Evolutionary conservation across 2,888 invertebrate genomes (phyloP).

Genomic region (Torymus aiolomorphi): DNA sequence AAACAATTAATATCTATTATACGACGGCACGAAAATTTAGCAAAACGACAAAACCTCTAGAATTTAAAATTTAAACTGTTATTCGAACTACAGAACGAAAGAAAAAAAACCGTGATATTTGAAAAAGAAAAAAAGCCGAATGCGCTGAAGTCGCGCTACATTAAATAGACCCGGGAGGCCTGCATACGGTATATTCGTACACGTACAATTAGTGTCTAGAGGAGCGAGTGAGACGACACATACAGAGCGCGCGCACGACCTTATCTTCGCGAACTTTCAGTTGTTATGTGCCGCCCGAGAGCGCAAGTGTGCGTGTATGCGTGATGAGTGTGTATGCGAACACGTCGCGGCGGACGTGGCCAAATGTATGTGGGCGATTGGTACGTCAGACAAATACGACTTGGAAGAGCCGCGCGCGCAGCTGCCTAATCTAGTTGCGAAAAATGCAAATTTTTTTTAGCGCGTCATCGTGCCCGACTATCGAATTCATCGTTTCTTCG

Average conservation of each 20-base stretch:
- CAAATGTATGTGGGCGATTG: constrained; percentile 29
- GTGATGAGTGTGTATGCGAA: too few species aligned
- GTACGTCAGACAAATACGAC: constrained; percentile 20
- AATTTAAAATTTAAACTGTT: too few species aligned
- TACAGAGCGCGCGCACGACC: constrained; percentile 1
- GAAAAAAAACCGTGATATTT: too few species aligned
- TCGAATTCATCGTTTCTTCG: too few species aligned
- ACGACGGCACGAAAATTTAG: too few species aligned
- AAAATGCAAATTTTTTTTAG: constrained; percentile 30
- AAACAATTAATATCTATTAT: too few species aligned
- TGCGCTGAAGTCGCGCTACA: constrained; percentile 15
- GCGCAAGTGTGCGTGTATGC: background rate
- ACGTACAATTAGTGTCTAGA: constrained; percentile 23
- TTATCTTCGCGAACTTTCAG: constrained; percentile 52
- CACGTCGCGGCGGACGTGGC: constrained; percentile 17
- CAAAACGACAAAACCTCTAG: too few species aligned
- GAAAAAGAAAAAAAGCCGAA: background rate
- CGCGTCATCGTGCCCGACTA: background rate
- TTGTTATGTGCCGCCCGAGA: constrained; percentile 29
- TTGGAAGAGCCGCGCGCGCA: background rate
- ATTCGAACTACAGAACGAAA: too few species aligned
- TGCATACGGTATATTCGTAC: background rate
- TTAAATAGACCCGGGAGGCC: constrained; percentile 13
- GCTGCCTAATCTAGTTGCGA: constrained; percentile 43
- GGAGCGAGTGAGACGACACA: background rate